Percentiles rank a stretch among this genome's conserved stretches.
Evolutionary conservation across 1,140 invertebrate species (phyloP).

Genomic region (Pararge aegeria): DNA sequence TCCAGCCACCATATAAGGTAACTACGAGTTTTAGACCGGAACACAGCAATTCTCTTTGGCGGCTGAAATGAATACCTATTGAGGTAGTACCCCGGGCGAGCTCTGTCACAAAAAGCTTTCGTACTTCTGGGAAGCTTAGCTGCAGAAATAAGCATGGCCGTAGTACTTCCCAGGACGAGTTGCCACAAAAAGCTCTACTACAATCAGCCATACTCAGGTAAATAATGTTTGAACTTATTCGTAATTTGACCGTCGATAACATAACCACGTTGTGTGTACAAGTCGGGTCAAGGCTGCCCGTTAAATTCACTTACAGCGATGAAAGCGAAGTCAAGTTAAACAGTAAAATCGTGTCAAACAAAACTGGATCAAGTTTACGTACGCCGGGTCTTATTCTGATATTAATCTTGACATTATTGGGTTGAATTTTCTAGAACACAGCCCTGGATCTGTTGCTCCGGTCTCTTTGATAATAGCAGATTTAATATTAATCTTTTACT

Average conservation of each 20-base stretch:
- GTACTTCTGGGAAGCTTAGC: no score
- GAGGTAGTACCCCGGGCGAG: no score
- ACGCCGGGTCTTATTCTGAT: background rate
- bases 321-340: conserved; percentile 4
- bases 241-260: background rate
- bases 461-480: background rate
- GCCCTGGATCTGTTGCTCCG: background rate
- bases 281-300: background rate
- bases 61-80: no score
- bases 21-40: no score
- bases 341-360: conserved; percentile 2
- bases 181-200: no score
- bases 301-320: background rate
- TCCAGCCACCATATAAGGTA: no score
- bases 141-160: no score
- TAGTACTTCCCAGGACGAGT: no score
- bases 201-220: no score
- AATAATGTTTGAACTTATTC: no score
- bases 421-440: background rate
- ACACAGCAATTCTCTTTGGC: no score
- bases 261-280: background rate
- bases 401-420: conserved; percentile 4
- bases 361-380: conserved; percentile 1
- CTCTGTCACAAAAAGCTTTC: no score
- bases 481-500: background rate